Evolutionary conservation across 2,797 vertebrate genomes (phyloP).

Genomic region (Euphonia xanthogaster): DNA sequence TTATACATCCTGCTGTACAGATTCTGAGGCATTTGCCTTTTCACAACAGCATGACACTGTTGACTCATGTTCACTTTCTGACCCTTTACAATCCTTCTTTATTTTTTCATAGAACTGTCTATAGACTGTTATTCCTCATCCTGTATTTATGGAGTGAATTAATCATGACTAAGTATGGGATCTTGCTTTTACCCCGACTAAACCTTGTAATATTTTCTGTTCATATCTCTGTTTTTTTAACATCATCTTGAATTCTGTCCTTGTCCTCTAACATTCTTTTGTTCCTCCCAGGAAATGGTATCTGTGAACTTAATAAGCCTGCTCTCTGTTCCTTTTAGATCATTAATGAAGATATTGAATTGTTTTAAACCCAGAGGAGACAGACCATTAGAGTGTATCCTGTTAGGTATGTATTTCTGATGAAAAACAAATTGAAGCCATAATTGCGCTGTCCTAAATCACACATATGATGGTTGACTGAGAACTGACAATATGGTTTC

Average conservation of each 20-base stretch:
- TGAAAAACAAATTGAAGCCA: not conserved
- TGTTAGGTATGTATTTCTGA: not conserved
- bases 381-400: not conserved
- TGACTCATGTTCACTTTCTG: constrained; percentile 18
- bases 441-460: not conserved
- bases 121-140: not conserved
- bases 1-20: constrained; percentile 27
- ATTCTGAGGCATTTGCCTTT: not conserved
- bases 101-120: not conserved
- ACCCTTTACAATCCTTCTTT: not conserved
- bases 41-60: not conserved
- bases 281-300: not conserved
- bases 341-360: not conserved
- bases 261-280: not conserved
- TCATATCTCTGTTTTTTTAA: not conserved
- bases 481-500: not conserved
- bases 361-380: not conserved
- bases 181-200: not conserved
- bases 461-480: not conserved
- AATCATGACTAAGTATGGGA: not conserved
- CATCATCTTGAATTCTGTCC: not conserved
- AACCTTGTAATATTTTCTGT: not conserved
- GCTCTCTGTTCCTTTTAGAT: not conserved
- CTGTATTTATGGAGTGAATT: not conserved
- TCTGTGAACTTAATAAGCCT: not conserved